Evolutionary conservation across 2,797 vertebrate genomes (phyloP).

Genomic region (Varecia variegata): DNA sequence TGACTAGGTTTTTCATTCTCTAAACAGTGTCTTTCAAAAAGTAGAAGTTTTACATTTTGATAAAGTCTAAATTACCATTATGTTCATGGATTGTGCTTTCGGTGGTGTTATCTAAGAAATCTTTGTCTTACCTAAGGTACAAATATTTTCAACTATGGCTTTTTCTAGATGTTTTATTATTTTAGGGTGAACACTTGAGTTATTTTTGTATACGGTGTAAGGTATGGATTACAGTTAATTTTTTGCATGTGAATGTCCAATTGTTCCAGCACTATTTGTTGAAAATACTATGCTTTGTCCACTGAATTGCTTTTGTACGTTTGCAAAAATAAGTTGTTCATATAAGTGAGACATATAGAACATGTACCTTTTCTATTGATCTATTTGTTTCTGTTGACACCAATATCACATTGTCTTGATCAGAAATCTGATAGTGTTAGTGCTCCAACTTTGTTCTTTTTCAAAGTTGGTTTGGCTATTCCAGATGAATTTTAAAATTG

Average conservation of each 20-base stretch:
- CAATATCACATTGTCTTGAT: background rate
- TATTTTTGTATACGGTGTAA: background rate
- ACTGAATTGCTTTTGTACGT: background rate
- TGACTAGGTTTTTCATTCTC: background rate
- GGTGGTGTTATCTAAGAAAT: background rate
- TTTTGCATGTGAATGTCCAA: background rate
- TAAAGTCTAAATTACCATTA: background rate
- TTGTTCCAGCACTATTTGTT: background rate
- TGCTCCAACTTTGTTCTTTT: background rate
- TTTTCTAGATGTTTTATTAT: background rate
- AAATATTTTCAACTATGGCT: background rate
- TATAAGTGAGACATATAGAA: background rate
- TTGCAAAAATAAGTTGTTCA: background rate
- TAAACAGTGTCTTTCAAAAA: background rate
- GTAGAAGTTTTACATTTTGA: background rate
- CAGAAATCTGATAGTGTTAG: background rate
- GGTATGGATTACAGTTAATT: background rate
- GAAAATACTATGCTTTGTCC: background rate
- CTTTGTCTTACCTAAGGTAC: background rate
- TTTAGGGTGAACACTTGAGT: background rate
- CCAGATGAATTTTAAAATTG: background rate
- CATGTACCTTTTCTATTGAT: background rate
- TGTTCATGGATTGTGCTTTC: background rate
- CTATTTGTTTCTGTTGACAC: background rate
- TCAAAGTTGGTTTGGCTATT: background rate